Evolutionary conservation across 2,888 invertebrate genomes (phyloP), one percentile per base, ranked within the genome.

Genomic region (Agrotis segetum): DNA sequence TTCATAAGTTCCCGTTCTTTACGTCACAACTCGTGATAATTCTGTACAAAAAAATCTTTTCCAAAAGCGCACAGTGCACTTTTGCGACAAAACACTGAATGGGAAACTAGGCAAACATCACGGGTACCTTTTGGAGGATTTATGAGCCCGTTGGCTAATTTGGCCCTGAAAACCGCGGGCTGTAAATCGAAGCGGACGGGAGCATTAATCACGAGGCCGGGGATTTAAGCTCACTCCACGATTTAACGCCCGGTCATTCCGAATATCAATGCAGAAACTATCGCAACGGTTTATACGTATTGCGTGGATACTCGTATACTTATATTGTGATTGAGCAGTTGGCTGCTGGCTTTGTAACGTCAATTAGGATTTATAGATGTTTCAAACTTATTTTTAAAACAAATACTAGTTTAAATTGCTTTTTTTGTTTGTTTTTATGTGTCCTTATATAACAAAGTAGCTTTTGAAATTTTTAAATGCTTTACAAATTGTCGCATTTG

Each of bases 91-190:
- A 74, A 62, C 24, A 56, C 56, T 40, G 47, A 82, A 78, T 52
- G 29, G 60, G 44, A 46, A 73, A 74, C 76, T 59, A 70, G 67
- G 59, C 59, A 77, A 81, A 79, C 77, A 74, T 78, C 71, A 80
- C 71, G 58, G 85, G 83, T 77, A 87, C 86, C 87, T 86, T 85
- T 82, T 70, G 76, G 75, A 70, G 72, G 87, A 91, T 91, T 89
- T 89, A 90, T 88, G 88, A 82, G 79, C 83, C 84, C 85, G 75
- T 83, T 83, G 88, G 92, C 90, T 89, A 92, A 93, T 93, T 92
- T 89, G 88, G 89, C 88, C 88, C 87, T 88, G 88, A 87, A 90
- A 88, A 88, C 90, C 89, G 78, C 88, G 87, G 83, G 87, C 85
- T 89, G 89, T 93, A 91, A 92, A 93, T 93, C 89, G 90, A 86